Percentiles rank a stretch among this genome's conserved stretches.
phyloP scores from a whole-genome alignment of 1,140 invertebrate genomes.

The Eulimnadia texana region DNA sequence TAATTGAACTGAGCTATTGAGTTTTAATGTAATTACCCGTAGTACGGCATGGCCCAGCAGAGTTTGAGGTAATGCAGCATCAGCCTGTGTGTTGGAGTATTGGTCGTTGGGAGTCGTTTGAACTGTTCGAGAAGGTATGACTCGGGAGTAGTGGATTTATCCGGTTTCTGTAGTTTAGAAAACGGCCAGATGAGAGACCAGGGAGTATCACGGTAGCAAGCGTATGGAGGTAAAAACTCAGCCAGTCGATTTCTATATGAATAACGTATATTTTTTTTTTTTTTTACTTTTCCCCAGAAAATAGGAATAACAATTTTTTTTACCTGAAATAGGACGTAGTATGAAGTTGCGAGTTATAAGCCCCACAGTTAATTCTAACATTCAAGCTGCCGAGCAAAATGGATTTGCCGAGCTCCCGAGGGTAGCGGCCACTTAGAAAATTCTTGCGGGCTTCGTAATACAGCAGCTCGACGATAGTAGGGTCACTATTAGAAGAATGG shows the following conservation, averaged over 20 bases:
- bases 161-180: conserved; percentile 1
- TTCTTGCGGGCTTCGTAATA: conserved; percentile 1
- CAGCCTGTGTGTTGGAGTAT: conserved; percentile 7
- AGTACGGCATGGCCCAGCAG: conserved; percentile 8
- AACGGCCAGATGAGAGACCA: conserved; percentile 8
- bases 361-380: neutral
- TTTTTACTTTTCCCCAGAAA: neutral
- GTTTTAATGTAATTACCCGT: neutral
- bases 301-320: neutral
- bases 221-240: neutral
- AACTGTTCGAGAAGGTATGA: conserved; percentile 5
- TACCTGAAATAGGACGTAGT: conserved; percentile 4
- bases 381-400: neutral
- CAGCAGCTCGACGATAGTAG: neutral
- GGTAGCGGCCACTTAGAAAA: conserved; percentile 4
- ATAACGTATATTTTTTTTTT: neutral
- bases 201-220: neutral
- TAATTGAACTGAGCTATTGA: too few species aligned
- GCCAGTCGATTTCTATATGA: neutral
- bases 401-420: conserved; percentile 3
- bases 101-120: conserved; percentile 4
- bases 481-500: neutral
- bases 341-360: neutral
- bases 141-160: conserved; percentile 3
- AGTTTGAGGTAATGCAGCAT: conserved; percentile 11